A percentile compares a stretch with the other conserved stretches of the same genome.
Conservation (phyloP, 2,888 invertebrate genomes). For the Atethmia centrago region DNA sequence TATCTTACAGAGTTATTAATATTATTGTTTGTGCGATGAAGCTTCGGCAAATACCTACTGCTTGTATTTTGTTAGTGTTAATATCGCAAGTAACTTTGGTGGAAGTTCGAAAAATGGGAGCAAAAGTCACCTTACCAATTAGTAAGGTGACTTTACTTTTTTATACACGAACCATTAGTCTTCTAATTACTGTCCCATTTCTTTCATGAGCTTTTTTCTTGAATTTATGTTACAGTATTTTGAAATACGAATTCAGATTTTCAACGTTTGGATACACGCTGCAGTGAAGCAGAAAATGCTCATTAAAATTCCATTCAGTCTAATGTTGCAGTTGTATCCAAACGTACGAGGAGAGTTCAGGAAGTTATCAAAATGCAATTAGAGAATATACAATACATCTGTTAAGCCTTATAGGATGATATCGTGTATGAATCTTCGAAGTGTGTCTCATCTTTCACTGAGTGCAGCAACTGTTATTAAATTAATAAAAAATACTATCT, state of each 20-base stretch:
- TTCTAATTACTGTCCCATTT: conserved; percentile 9
- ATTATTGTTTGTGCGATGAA: conserved; percentile 70
- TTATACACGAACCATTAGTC: neutral
- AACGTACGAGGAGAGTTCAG: conserved; percentile 44
- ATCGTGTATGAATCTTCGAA: conserved; percentile 47
- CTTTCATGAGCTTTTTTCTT: conserved; percentile 16
- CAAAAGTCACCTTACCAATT: conserved; percentile 43
- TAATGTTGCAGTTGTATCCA: conserved; percentile 57
- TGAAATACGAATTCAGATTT: conserved; percentile 36
- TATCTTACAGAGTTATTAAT: conserved; percentile 72
- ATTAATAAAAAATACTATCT: too few relatives aligned
- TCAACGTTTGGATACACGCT: conserved; percentile 45
- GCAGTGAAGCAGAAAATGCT: conserved; percentile 47
- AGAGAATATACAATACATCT: conserved; percentile 51
- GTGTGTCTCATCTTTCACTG: conserved; percentile 6
- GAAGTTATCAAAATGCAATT: conserved; percentile 70
- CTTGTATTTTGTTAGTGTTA: conserved; percentile 45
- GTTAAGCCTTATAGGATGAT: conserved; percentile 30
- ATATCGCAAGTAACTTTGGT: conserved; percentile 26
- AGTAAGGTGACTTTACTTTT: too few relatives aligned
- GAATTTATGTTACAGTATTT: conserved; percentile 19
- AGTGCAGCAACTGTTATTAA: conserved; percentile 4
- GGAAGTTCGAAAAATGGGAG: conserved; percentile 16
- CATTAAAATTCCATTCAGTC: conserved; percentile 69
- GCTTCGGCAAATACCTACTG: conserved; percentile 57